These are phyloP conservation scores for Pycnonotus jocosus DNA, from an alignment of 2,113 vertebrate species.

Conservation along the genomic window DNA sequence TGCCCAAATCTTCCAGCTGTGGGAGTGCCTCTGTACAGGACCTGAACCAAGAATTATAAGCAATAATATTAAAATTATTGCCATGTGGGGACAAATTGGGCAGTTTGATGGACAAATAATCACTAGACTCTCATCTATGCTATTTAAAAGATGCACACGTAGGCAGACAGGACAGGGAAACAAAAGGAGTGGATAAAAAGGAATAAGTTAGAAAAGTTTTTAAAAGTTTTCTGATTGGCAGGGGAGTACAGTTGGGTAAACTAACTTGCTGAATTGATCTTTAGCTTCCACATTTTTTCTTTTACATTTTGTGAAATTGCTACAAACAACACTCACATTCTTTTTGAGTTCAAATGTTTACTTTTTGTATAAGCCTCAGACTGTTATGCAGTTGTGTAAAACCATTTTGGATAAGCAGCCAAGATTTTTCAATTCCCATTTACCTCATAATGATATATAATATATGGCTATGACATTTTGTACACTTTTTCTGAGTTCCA, in stretches of 20 bases:
- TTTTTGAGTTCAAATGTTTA: background rate
- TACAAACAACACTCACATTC: background rate
- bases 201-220: background rate
- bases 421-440: conserved; percentile 24
- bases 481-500: conserved; percentile 27
- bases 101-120: background rate
- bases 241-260: background rate
- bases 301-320: background rate
- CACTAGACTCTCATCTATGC: background rate
- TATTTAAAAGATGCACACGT: background rate
- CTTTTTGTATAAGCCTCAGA: conserved; percentile 21
- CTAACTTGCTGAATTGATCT: background rate
- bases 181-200: background rate
- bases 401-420: conserved; percentile 18
- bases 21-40: background rate
- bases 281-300: background rate
- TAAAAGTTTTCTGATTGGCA: background rate
- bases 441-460: conserved; percentile 25
- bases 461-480: conserved; percentile 8
- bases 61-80: background rate
- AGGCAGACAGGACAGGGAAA: background rate
- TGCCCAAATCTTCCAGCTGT: background rate
- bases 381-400: conserved; percentile 9
- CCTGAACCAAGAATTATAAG: background rate
- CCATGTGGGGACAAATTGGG: background rate